Evolutionary conservation across 2,797 vertebrate species (phyloP), one percentile per base, ranked within the genome.

Genomic region (Ctenosaura bakeri): DNA sequence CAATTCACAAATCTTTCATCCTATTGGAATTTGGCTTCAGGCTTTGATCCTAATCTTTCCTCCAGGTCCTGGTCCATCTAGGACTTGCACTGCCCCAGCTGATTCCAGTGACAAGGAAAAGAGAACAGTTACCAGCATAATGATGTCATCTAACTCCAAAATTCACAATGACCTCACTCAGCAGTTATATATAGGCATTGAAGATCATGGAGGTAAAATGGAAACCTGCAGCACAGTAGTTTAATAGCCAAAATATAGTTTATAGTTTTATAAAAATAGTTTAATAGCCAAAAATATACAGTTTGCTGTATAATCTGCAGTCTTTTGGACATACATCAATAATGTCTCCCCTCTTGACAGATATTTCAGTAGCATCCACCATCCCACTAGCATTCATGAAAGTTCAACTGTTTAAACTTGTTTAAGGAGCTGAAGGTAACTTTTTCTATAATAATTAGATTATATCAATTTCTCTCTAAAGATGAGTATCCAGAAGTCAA

Each of bases 381-480:
- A 14, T 29, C 29, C 73, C 66, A 74, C 29, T 74, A 83, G 18
- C 18, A 50, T 38, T 83, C 54, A 71, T 59, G 42, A 83, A 83
- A 83, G 87, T 42, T 88, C 81, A 78, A 38, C 73, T 59, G 76
- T 22, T 56, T 52, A 3, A 84, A 32, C 35, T 12, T 46, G 50
- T 77, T n/a, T 35, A 89, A 78, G 84, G n/a, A 84, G 77, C 56
- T 52, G 6, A 66, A 46, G 82, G 56, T 64, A 89, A 13, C 38
- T 89, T 82, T 64, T 89, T 84, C 42, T 89, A 46, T 74, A 78
- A 66, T 85, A 50, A 85, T 84, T 78, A 69, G 46, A 85, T 89
- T 32, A 85, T 79, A 46, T 78, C 88, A 89, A 54, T 77, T 79
- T 85, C 24, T 85, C 24, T 85, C 59, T 29, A 69, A 3, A 50